Base-by-base conservation (phyloP, 2,113 vertebrate species). In the cat (Felis catus) region DNA sequence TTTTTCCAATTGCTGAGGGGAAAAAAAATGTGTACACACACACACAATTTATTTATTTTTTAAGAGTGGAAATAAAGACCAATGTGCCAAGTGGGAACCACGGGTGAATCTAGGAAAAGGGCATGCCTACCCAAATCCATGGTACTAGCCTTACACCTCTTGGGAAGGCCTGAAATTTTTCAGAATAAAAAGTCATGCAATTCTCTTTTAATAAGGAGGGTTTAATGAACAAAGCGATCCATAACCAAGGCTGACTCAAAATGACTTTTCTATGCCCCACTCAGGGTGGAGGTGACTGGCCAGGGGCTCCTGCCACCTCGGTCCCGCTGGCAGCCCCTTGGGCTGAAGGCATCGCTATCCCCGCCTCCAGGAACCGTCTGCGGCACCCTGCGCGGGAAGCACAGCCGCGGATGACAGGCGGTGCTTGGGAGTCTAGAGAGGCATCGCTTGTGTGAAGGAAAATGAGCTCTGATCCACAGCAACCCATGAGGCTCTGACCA, bases 351-450 rank as follows among this genome's bases (percentile, higher is more conserved):
- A 31, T 21, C 4, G 11, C 1, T 5, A 1, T 16, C 41, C 66
- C 0, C 0, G 14, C 7, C 6, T 11, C 16, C 2, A 3, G 1
- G 14, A 23, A 25, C 36, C 27, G 10, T 51, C 16, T 0, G 7
- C 25, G 61, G 63, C 7, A 18, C 31, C 23, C 23, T 19, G 45
- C 25, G 9, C 31, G 86, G 29, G 55, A 48, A 45, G 58, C 45
- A 45, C 36, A 61, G 89, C 91, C 51, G 65, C 7, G 12, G 71
- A 88, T 1, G 76, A 74, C 82, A 4, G 2, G 31, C 10, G 3
- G 5, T 5, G 2, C 3, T 5, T 14, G 53, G 76, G 8, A 51
- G 25, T 36, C 66, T 91, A 13, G n/a, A 88, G 31, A 16, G 29
- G 27, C 71, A 45, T 36, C 29, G 27, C 33, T 66, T 71, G 33